Evolutionary conservation across 2,797 vertebrate species (phyloP).

Genomic region (Rhinatrema bivittatum): DNA sequence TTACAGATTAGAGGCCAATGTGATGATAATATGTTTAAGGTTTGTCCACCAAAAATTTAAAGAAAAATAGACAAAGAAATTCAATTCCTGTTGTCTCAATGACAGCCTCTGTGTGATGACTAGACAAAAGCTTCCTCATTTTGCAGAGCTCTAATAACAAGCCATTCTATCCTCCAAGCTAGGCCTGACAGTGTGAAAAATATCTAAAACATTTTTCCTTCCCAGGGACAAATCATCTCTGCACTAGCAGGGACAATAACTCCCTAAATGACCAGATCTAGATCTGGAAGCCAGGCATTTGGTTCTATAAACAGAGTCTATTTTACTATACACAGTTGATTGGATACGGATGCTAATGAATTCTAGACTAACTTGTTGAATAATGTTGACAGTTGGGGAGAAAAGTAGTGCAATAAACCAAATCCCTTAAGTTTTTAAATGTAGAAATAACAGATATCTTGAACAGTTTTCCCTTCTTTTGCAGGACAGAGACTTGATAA

Average conservation of each 20-base stretch:
- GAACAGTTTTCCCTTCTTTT: background rate
- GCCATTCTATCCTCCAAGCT: constrained; percentile 14
- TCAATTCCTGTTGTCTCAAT: constrained; percentile 41
- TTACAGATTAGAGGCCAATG: too few species aligned
- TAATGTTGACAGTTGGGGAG: background rate
- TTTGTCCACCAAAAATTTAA: too few species aligned
- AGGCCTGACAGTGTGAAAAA: constrained; percentile 13
- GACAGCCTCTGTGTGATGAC: constrained; percentile 40
- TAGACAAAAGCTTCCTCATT: constrained; percentile 27
- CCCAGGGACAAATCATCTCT: constrained; percentile 4
- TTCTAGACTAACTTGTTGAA: constrained; percentile 1
- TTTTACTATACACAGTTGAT: background rate
- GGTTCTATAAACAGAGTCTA: constrained; percentile 5
- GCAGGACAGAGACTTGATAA: too few species aligned
- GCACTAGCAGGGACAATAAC: constrained; percentile 18
- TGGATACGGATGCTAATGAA: background rate
- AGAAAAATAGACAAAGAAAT: constrained; percentile 42
- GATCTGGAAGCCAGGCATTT: constrained; percentile 9
- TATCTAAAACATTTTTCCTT: background rate
- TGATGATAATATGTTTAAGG: too few species aligned
- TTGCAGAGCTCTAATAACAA: constrained; percentile 31
- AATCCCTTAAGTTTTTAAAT: constrained; percentile 4
- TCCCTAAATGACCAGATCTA: background rate
- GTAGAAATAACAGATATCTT: background rate
- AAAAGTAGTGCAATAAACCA: too few species aligned